phyloP scores from a whole-genome alignment of 2,888 invertebrate genomes.

The Tineola bisselliella region DNA sequence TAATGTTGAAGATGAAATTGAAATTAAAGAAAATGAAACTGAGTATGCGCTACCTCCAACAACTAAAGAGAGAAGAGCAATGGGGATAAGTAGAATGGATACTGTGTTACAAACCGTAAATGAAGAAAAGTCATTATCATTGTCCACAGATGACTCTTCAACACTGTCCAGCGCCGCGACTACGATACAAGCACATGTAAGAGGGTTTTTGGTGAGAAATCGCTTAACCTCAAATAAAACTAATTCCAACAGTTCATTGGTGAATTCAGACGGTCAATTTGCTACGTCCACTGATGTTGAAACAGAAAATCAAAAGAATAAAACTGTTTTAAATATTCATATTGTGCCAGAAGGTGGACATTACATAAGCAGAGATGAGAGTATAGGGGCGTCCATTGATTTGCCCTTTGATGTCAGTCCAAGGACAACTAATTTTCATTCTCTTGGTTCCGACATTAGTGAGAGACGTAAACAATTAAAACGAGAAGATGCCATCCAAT shows the following conservation, averaged over 20 bases:
- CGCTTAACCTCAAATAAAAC: conserved; percentile 52
- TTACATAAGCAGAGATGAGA: conserved; percentile 53
- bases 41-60: conserved; percentile 27
- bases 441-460: conserved; percentile 48
- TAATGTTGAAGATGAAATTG: conserved; percentile 30
- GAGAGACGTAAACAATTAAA: conserved; percentile 56
- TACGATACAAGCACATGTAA: conserved; percentile 74
- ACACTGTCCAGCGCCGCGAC: conserved; percentile 68
- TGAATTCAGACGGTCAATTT: no score
- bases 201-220: conserved; percentile 73
- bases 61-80: conserved; percentile 40
- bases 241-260: conserved; percentile 40
- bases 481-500: conserved; percentile 62
- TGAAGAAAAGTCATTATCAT: conserved; percentile 58
- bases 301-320: conserved; percentile 36
- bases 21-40: conserved; percentile 25
- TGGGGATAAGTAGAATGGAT: conserved; percentile 54
- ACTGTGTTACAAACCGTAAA: conserved; percentile 62
- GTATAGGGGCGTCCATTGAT: conserved; percentile 50
- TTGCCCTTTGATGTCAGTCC: conserved; percentile 53
- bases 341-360: conserved; percentile 51
- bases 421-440: conserved; percentile 52
- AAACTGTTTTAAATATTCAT: conserved; percentile 56
- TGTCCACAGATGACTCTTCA: conserved; percentile 61
- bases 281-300: no score